phyloP scores from a whole-genome alignment of 2,888 invertebrate genomes.

The Ophion ventricosus region DNA sequence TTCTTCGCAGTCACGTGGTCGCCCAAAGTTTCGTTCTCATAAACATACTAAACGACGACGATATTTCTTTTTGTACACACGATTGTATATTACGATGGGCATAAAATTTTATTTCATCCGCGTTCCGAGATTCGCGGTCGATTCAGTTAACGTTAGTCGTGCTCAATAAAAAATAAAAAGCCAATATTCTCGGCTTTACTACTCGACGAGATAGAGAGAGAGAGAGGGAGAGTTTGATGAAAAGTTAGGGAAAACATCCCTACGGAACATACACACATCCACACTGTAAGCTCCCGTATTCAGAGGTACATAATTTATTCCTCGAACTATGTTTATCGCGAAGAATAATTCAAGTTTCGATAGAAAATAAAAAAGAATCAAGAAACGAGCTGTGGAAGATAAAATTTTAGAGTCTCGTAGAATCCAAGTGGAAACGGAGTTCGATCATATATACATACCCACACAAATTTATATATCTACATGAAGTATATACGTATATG shows the following conservation, averaged over 20 bases:
- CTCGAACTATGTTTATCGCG: slow-evolving; percentile 58
- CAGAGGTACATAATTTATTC: slow-evolving; percentile 42
- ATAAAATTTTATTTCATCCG: slow-evolving; percentile 42
- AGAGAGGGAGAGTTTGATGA: slow-evolving; percentile 61
- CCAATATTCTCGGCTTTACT: slow-evolving; percentile 61
- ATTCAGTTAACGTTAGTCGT: slow-evolving; percentile 18
- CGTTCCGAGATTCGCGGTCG: slow-evolving; percentile 17
- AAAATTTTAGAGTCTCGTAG: slow-evolving; percentile 79
- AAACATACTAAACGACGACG: slow-evolving; percentile 4
- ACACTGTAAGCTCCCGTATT: not conserved
- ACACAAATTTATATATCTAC: slow-evolving; percentile 1
- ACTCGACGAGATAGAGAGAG: slow-evolving; percentile 53
- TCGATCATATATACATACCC: slow-evolving; percentile 24
- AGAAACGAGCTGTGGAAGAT: slow-evolving; percentile 71
- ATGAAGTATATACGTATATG: not conserved
- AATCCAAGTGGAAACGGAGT: slow-evolving; percentile 67
- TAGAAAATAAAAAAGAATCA: slow-evolving; percentile 58
- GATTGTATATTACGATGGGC: slow-evolving; percentile 1
- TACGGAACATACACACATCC: not conserved
- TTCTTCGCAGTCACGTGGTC: not conserved
- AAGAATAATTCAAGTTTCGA: slow-evolving; percentile 64
- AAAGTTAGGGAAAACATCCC: slow-evolving; percentile 69
- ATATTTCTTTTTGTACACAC: slow-evolving; percentile 1
- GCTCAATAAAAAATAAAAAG: slow-evolving; percentile 45
- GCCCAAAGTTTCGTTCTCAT: not conserved